Evolutionary conservation across 2,797 vertebrate species (phyloP).

Genomic region (Girardinus metallicus): DNA sequence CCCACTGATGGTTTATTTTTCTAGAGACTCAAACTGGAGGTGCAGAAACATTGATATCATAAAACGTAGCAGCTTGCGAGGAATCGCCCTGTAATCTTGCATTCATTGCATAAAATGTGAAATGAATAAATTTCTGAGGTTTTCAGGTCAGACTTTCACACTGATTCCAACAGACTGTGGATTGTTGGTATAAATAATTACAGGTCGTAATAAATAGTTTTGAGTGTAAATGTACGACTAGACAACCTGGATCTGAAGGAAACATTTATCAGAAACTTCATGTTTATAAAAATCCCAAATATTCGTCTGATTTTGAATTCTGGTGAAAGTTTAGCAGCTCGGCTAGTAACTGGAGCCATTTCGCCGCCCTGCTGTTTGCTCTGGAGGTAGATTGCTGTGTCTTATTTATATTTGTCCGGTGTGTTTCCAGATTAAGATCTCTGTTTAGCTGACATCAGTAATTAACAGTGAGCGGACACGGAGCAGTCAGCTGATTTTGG

Average conservation of each 20-base stretch:
- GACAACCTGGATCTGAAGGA: not conserved
- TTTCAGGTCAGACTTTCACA: not conserved
- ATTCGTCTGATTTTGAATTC: not conserved
- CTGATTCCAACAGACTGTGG: not conserved
- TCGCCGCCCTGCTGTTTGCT: not conserved
- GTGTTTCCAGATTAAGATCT: constrained; percentile 19
- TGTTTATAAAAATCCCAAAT: not conserved
- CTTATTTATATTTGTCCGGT: not conserved
- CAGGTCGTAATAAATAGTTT: not conserved
- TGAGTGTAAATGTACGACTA: not conserved
- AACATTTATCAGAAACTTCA: not conserved
- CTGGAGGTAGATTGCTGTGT: not conserved
- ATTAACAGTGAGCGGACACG: constrained; percentile 28
- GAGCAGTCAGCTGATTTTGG: constrained; percentile 64
- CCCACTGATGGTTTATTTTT: not conserved
- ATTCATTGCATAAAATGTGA: too few species aligned
- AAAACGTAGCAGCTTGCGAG: too few species aligned
- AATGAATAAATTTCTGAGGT: too few species aligned
- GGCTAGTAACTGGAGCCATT: not conserved
- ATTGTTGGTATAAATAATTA: not conserved
- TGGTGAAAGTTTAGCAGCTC: not conserved
- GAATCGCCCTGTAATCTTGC: too few species aligned
- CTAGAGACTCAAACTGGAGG: not conserved
- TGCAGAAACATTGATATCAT: not conserved
- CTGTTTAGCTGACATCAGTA: constrained; percentile 22